Conservation (phyloP, 1,140 invertebrate species). For the Zophobas morio region DNA sequence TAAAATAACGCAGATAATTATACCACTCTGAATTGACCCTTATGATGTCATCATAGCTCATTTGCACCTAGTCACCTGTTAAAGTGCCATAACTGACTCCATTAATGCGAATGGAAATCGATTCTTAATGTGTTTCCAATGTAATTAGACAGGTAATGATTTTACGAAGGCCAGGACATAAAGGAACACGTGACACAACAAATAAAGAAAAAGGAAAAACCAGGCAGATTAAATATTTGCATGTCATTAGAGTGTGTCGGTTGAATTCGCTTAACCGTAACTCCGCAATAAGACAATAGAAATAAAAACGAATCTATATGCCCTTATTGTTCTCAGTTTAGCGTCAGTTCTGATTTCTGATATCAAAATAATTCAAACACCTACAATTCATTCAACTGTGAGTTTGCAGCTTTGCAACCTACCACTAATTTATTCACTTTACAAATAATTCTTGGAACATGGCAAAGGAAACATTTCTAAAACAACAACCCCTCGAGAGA, state of each 20-base stretch:
- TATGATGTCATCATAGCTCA: background rate
- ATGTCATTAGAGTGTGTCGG: constrained; percentile 22
- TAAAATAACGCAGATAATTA: too few relatives aligned
- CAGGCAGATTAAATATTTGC: constrained; percentile 28
- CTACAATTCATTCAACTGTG: too few relatives aligned
- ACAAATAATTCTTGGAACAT: too few relatives aligned
- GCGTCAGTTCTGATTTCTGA: too few relatives aligned
- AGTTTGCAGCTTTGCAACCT: too few relatives aligned
- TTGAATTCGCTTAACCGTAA: constrained; percentile 10
- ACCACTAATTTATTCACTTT: too few relatives aligned
- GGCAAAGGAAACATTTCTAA: too few relatives aligned
- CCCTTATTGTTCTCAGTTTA: background rate
- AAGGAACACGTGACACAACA: constrained; percentile 19
- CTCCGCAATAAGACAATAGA: constrained; percentile 8
- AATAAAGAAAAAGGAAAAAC: background rate
- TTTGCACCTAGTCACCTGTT: constrained; percentile 11
- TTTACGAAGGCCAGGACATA: constrained; percentile 16
- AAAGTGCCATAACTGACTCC: constrained; percentile 1
- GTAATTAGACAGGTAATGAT: constrained; percentile 29
- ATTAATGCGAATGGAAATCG: constrained; percentile 28
- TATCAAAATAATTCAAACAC: too few relatives aligned
- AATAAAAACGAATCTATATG: background rate
- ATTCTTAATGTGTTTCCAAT: constrained; percentile 35
- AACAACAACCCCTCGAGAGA: too few relatives aligned
- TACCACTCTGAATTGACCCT: background rate